Conservation (phyloP, 2,113 vertebrate genomes). For the Fregata magnificens region DNA sequence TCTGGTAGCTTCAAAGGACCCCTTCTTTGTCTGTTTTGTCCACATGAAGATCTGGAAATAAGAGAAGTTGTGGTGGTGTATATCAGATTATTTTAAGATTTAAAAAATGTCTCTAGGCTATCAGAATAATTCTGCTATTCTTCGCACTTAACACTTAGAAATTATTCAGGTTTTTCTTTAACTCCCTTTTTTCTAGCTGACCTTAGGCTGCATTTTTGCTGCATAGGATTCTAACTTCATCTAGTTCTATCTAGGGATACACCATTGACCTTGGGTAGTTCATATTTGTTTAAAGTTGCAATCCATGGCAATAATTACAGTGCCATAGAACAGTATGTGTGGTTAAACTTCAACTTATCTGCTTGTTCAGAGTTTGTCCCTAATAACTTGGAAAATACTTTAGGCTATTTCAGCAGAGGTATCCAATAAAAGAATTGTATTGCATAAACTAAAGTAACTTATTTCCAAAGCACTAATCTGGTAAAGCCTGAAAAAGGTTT, state of each 20-base stretch:
- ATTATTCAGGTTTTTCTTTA: not conserved
- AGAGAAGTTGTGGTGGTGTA: not conserved
- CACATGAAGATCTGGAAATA: not conserved
- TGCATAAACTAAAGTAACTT: not conserved
- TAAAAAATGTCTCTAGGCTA: not conserved
- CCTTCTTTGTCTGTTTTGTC: not conserved
- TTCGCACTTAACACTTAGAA: not conserved
- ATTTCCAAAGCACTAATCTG: not conserved
- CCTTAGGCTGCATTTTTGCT: not conserved
- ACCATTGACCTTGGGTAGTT: not conserved
- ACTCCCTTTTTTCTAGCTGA: not conserved
- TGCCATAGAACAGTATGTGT: constrained; percentile 8
- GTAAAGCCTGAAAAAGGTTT: not conserved
- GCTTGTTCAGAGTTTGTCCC: not conserved
- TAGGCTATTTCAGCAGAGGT: not conserved
- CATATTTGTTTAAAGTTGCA: not conserved
- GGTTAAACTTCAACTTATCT: constrained; percentile 24
- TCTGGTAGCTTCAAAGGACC: not conserved
- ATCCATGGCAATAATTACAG: not conserved
- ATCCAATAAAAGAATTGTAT: not conserved
- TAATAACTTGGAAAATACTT: not conserved
- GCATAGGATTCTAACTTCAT: not conserved
- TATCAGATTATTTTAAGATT: not conserved
- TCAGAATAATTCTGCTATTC: not conserved
- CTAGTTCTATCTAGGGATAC: not conserved